A percentile compares a stretch with the other conserved stretches of the same genome.
Evolutionary conservation across 2,888 invertebrate species (phyloP).

Genomic region (Sminthurinus aureus): DNA sequence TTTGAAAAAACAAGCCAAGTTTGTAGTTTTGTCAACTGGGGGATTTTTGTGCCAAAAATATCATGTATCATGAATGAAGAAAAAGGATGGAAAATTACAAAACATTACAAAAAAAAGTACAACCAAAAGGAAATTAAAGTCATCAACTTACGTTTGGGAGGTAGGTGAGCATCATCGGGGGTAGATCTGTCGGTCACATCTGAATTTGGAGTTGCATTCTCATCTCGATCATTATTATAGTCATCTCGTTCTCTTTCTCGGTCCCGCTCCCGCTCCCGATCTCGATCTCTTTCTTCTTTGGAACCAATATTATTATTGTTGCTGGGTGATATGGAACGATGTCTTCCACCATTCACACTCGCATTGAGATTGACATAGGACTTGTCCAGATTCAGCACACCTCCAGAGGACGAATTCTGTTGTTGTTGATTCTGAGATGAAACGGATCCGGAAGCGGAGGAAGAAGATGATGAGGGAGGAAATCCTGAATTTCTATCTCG

Average conservation of each 20-base stretch:
- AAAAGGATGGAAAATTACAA: neutral
- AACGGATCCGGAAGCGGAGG: neutral
- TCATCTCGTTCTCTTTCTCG: constrained; percentile 40
- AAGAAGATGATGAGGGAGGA: constrained; percentile 10
- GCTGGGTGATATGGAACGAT: constrained; percentile 28
- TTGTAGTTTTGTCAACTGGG: neutral
- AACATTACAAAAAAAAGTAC: neutral
- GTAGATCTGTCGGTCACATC: constrained; percentile 66
- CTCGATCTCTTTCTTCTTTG: constrained; percentile 46
- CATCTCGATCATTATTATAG: constrained; percentile 62
- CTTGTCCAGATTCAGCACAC: constrained; percentile 12
- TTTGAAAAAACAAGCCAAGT: neutral
- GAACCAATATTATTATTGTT: neutral
- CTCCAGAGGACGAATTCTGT: neutral
- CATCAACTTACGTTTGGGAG: constrained; percentile 54
- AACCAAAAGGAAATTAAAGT: neutral
- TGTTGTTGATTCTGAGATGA: neutral
- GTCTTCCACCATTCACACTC: constrained; percentile 30
- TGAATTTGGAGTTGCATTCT: constrained; percentile 65
- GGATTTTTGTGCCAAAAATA: neutral
- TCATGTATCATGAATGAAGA: neutral
- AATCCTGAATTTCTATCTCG: constrained; percentile 41
- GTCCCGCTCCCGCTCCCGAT: neutral
- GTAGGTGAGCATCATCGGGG: constrained; percentile 62
- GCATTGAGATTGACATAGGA: constrained; percentile 4